A percentile compares a stretch with the other conserved stretches of the same genome.
phyloP scores from a whole-genome alignment of 2,888 invertebrate genomes.

The Acleris cristana region DNA sequence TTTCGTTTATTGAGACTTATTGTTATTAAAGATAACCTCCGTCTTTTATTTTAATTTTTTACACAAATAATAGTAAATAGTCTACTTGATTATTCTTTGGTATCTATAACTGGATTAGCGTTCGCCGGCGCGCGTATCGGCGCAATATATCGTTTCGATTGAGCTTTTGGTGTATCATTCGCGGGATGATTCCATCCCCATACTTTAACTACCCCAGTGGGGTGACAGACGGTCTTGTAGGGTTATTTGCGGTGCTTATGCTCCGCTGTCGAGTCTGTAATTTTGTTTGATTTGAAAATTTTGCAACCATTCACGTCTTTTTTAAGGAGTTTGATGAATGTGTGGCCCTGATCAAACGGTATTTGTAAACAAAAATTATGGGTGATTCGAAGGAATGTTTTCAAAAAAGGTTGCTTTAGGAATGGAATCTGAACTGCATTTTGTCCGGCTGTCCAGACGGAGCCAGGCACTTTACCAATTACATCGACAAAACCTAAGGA shows the following conservation, averaged over 20 bases:
- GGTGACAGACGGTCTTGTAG: constrained; percentile 51
- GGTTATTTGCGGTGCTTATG: constrained; percentile 40
- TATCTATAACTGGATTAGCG: constrained; percentile 76
- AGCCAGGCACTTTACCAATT: too few species aligned
- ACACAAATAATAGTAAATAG: neutral
- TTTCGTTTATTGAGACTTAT: too few species aligned
- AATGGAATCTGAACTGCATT: too few species aligned
- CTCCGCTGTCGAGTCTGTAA: constrained; percentile 38
- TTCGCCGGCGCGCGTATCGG: constrained; percentile 65
- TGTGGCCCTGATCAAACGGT: too few species aligned
- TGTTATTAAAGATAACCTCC: too few species aligned
- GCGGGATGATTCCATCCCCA: constrained; percentile 61
- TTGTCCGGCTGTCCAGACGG: too few species aligned
- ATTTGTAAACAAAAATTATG: too few species aligned
- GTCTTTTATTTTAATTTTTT: too few species aligned
- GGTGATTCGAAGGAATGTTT: too few species aligned
- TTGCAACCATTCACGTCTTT: constrained; percentile 12
- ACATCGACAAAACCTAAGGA: too few species aligned
- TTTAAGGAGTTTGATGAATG: constrained; percentile 13
- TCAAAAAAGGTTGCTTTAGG: too few species aligned
- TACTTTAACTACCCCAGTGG: constrained; percentile 48
- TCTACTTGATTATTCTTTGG: constrained; percentile 56
- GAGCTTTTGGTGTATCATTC: constrained; percentile 80
- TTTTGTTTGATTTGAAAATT: constrained; percentile 33
- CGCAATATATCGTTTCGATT: constrained; percentile 79